Conservation (phyloP, 1,140 invertebrate genomes). For the Trachelipus rathkii region DNA sequence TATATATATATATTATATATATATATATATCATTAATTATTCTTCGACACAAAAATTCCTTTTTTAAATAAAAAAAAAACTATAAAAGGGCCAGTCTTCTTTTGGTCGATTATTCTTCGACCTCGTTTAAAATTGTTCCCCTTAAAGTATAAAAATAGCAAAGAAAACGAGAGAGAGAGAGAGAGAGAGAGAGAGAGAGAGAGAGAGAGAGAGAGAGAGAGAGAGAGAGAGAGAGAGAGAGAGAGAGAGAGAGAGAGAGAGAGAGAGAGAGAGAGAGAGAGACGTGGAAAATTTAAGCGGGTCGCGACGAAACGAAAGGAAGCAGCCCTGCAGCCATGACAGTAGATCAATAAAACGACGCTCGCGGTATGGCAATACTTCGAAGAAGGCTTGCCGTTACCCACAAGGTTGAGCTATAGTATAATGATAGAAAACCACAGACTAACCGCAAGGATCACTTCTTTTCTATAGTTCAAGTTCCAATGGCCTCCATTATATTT, state of each 20-base stretch:
- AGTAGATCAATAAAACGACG: conserved; percentile 10
- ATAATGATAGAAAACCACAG: conserved; percentile 13
- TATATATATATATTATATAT: conserved; percentile 1
- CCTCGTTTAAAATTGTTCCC: conserved; percentile 5
- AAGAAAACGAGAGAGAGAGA: not conserved
- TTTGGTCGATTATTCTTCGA: not conserved
- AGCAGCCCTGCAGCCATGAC: not conserved
- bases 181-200: no score
- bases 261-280: not conserved
- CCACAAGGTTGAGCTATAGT: not conserved
- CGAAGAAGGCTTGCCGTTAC: not conserved
- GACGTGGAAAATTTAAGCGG: not conserved
- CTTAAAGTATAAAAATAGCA: not conserved
- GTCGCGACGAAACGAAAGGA: not conserved
- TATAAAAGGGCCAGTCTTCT: not conserved
- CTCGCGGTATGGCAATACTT: conserved; percentile 1
- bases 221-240: no score
- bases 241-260: no score
- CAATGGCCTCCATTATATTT: not conserved
- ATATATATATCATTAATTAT: no score
- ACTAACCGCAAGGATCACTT: conserved; percentile 6
- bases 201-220: no score
- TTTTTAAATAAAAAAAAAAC: no score
- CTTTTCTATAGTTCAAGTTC: not conserved
- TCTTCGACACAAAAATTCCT: no score